These are phyloP conservation scores for Callimorpha dominula DNA, from an alignment of 2,888 invertebrate species.

Conservation along the genomic window DNA sequence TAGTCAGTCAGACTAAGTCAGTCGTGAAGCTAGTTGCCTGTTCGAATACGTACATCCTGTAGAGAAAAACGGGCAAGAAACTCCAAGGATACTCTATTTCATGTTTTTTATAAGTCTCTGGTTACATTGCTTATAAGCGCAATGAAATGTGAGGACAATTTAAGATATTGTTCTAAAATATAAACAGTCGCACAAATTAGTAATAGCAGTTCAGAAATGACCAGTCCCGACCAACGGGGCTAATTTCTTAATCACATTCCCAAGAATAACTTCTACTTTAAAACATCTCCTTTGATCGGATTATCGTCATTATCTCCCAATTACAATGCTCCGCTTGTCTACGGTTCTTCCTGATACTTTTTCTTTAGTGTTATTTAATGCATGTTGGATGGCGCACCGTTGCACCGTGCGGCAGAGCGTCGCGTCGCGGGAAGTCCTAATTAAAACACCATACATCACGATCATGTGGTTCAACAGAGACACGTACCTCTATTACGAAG, in stretches of 20 bases:
- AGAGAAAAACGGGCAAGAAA: too few species aligned
- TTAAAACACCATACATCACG: conserved; percentile 84
- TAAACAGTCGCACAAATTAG: too few species aligned
- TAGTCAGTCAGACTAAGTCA: too few species aligned
- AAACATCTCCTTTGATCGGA: conserved; percentile 16
- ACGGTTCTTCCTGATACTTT: conserved; percentile 4
- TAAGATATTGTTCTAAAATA: too few species aligned
- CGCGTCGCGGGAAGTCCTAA: conserved; percentile 75
- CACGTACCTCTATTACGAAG: conserved; percentile 62
- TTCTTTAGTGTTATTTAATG: conserved; percentile 8
- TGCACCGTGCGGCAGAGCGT: conserved; percentile 27
- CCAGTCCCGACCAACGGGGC: too few species aligned
- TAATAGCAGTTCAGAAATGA: too few species aligned
- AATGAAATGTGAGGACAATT: too few species aligned
- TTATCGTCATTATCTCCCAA: conserved; percentile 23
- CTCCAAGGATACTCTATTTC: too few species aligned
- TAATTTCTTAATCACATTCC: not conserved
- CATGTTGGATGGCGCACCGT: conserved; percentile 23
- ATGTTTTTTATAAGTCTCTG: too few species aligned
- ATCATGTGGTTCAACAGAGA: conserved; percentile 56
- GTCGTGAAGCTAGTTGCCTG: too few species aligned
- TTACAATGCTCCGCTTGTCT: conserved; percentile 22
- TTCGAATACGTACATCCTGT: too few species aligned
- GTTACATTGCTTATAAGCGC: too few species aligned
- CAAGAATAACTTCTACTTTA: not conserved